Percentiles rank a stretch among this genome's conserved stretches.
Evolutionary conservation across 2,888 invertebrate genomes (phyloP).

Genomic region (Eupithecia abbreviata): DNA sequence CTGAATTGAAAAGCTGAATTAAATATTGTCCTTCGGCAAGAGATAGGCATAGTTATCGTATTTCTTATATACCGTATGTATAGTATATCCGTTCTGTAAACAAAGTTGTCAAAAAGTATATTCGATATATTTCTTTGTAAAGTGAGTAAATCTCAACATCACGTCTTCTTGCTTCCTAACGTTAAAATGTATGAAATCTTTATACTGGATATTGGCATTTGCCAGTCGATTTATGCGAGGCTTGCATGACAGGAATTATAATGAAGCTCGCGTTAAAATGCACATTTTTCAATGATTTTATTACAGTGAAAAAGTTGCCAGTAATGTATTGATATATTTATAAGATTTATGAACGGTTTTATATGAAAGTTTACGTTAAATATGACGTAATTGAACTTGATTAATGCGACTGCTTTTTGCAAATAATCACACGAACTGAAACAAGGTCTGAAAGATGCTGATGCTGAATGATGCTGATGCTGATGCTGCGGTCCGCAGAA

Average conservation of each 20-base stretch:
- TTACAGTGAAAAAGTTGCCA: conserved; percentile 31
- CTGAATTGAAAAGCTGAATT: no score
- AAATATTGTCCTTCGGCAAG: no score
- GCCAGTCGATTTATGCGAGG: conserved; percentile 47
- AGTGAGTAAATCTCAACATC: conserved; percentile 8
- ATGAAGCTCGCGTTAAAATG: conserved; percentile 51
- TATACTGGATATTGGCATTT: conserved; percentile 48
- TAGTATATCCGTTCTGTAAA: not conserved
- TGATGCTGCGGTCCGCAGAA: no score
- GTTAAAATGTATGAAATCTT: conserved; percentile 49
- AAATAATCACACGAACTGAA: no score
- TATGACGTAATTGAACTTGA: not conserved
- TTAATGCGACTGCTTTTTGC: no score
- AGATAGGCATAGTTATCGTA: not conserved
- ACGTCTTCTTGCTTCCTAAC: conserved; percentile 23
- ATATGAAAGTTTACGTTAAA: conserved; percentile 8
- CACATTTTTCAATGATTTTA: conserved; percentile 51
- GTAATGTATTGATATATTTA: conserved; percentile 23
- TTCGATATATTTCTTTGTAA: not conserved
- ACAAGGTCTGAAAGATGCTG: not conserved
- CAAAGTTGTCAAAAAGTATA: not conserved
- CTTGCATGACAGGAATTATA: conserved; percentile 50
- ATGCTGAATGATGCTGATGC: no score
- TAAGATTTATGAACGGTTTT: conserved; percentile 22
- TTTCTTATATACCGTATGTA: not conserved